phyloP scores from a whole-genome alignment of 2,888 invertebrate genomes.

The Aplocera efformata region DNA sequence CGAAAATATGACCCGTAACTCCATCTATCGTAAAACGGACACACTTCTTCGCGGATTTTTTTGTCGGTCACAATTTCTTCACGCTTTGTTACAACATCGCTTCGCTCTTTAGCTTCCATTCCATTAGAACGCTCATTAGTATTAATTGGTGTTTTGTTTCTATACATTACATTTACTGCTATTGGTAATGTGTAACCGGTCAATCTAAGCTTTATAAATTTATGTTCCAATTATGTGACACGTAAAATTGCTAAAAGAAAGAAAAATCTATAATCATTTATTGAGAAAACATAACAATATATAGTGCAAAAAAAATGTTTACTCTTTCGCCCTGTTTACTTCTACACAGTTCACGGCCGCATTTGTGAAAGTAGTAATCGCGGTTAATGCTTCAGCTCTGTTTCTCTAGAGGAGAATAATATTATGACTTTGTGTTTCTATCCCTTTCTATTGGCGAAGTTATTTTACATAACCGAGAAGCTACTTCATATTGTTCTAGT shows the following conservation, averaged over 20 bases:
- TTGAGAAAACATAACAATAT: constrained; percentile 36
- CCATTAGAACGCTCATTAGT: constrained; percentile 22
- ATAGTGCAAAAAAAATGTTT: constrained; percentile 43
- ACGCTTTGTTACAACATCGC: constrained; percentile 25
- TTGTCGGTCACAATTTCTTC: constrained; percentile 22
- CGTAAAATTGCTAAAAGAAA: too few species aligned
- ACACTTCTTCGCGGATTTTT: constrained; percentile 26
- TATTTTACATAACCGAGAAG: constrained; percentile 64
- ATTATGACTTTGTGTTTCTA: constrained; percentile 23
- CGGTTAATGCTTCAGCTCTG: constrained; percentile 33
- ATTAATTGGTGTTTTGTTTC: constrained; percentile 22
- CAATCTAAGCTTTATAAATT: constrained; percentile 9
- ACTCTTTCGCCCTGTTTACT: constrained; percentile 56
- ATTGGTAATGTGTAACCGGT: constrained; percentile 17
- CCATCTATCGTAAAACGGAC: constrained; percentile 37
- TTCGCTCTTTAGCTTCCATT: constrained; percentile 26
- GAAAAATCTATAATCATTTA: constrained; percentile 22
- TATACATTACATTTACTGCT: constrained; percentile 29
- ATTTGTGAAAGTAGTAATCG: constrained; percentile 34
- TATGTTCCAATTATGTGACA: too few species aligned
- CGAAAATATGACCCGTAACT: constrained; percentile 22
- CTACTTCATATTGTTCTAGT: constrained; percentile 53
- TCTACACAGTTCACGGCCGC: constrained; percentile 66
- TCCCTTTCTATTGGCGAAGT: constrained; percentile 60
- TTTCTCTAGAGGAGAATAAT: constrained; percentile 24